Base-by-base conservation (phyloP, 2,797 vertebrate genomes). In the Hydrocynus forskahlii region DNA sequence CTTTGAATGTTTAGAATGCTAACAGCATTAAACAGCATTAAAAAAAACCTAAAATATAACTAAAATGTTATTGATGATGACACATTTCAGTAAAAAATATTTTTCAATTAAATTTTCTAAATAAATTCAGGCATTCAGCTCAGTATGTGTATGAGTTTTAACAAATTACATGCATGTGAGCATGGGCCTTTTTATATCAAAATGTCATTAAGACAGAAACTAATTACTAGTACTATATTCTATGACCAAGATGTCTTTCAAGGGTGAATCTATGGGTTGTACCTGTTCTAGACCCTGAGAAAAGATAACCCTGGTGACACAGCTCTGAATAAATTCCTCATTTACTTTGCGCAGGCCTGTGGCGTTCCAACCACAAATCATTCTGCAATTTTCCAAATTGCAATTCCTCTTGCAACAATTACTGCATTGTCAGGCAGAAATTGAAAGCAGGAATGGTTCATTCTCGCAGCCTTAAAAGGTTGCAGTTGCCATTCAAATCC, bases 321-420 rank as follows among this genome's bases (percentile, higher is more conserved):
- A 69, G 7, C n/a, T 19, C 43, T 23, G 40, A 23, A 69, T 68
- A 48, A 50, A 50, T 4, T 54, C 14, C 9, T 55, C 21, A 55
- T 21, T 54, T 54, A 38, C 12, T 5, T 48, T 43, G 43, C 4
- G 43, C 62, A 64, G 10, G 5, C 0, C 25, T 43, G 29, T 1
- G 19, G 1, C 29, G 29, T 43, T 23, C 40, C 8, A 5, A 4
- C 13, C 17, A 50, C 38, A 59, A 59, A 59, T 55, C 10, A 17
- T 17, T 38, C n/a, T 45, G 29, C 66, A 62, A 69, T 74, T 70
- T 35, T 4, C 17, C 35, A 60, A n/a, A 12, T 40, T 54, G 25
- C 14, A 73, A 81, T 60, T 74, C 63, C 35, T 12, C 40, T 52
- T 35, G 43, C 78, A 68, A 23, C 64, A 75, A 71, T 84, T 75